A percentile compares a stretch with the other conserved stretches of the same genome.
Conservation (phyloP, 2,113 vertebrate genomes). For the Phodopus roborovskii region DNA sequence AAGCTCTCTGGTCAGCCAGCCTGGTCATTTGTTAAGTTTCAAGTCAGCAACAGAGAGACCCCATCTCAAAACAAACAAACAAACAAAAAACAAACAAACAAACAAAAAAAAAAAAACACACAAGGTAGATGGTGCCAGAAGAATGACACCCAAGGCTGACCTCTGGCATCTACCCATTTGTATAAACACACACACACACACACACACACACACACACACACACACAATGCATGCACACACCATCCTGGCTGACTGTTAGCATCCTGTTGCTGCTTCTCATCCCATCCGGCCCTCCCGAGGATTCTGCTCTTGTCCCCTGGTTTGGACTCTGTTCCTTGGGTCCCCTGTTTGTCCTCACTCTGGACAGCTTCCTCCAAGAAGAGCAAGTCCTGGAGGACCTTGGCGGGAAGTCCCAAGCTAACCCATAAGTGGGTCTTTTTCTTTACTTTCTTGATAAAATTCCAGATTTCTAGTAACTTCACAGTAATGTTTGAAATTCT, state of each 20-base stretch:
- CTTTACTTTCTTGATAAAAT: neutral
- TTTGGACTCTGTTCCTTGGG: neutral
- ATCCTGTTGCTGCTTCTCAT: neutral
- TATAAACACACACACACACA: neutral
- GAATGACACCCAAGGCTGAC: neutral
- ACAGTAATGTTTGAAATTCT: neutral
- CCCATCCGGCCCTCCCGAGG: neutral
- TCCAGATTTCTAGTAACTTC: neutral
- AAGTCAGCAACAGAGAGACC: neutral
- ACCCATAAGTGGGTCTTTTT: neutral
- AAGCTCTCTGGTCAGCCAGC: neutral
- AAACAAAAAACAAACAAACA: too few relatives aligned
- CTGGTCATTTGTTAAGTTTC: too few relatives aligned
- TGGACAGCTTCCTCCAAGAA: neutral
- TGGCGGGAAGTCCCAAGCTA: neutral
- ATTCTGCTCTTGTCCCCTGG: neutral
- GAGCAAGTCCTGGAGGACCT: accelerated
- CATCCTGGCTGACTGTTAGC: neutral
- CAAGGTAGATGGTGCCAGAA: neutral
- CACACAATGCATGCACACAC: neutral
- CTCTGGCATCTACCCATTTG: neutral
- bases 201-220: neutral
- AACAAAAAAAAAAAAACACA: too few relatives aligned
- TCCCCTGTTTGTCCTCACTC: neutral
- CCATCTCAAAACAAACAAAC: neutral